These are phyloP conservation scores for Monopterus albus DNA, from an alignment of 2,113 vertebrate species.

Conservation along the genomic window DNA sequence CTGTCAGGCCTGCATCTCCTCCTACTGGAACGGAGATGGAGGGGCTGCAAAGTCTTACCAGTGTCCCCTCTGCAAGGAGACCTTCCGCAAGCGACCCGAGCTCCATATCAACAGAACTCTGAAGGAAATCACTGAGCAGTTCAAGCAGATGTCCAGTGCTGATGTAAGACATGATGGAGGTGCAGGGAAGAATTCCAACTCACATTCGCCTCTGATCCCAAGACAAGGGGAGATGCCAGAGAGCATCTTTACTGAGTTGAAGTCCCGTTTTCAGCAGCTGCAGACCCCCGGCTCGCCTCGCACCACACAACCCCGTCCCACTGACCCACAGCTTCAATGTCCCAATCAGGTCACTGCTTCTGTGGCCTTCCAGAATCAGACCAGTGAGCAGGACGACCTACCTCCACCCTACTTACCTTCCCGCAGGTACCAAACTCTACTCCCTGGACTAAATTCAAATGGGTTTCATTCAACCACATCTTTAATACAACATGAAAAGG, in stretches of 20 bases:
- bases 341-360: not conserved
- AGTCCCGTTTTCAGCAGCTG: slow-evolving; percentile 56
- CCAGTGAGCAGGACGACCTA: not conserved
- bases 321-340: not conserved
- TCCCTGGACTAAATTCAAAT: not conserved
- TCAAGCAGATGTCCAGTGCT: slow-evolving; percentile 66
- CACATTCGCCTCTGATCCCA: not conserved
- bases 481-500: not conserved
- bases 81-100: slow-evolving; percentile 74
- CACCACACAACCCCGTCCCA: not conserved
- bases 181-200: not conserved
- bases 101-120: slow-evolving; percentile 82
- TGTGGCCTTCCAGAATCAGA: not conserved
- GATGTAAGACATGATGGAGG: not conserved
- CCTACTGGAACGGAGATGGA: slow-evolving; percentile 74
- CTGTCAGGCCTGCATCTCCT: slow-evolving; percentile 78
- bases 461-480: not conserved
- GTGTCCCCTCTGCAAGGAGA: slow-evolving; percentile 83
- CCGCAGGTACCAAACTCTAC: slow-evolving; percentile 45
- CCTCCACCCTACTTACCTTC: slow-evolving; percentile 48
- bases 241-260: slow-evolving; percentile 69
- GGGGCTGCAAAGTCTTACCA: slow-evolving; percentile 45
- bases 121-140: slow-evolving; percentile 83
- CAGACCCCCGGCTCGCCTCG: not conserved
- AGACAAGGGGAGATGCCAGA: slow-evolving; percentile 51